Evolutionary conservation across 2,113 vertebrate genomes (phyloP), one percentile per base, ranked within the genome.

Genomic region (Syrmaticus mikado): DNA sequence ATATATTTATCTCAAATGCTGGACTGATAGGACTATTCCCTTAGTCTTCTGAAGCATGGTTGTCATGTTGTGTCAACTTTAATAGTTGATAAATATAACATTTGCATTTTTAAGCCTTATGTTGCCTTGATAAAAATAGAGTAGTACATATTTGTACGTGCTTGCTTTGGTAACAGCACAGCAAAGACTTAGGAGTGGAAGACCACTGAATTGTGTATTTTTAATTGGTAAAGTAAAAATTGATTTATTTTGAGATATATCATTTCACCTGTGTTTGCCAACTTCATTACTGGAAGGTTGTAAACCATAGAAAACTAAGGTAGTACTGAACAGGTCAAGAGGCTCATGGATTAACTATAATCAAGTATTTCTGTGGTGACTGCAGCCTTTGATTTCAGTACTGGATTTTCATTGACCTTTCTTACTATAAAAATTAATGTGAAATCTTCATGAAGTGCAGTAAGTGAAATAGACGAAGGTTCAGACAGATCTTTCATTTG

Each of bases 261-360:
- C 90, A 38, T 66, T 87, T 92, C 30, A 10, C 34, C 77, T 6
- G 8, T 57, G 27, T 28, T 66, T 83, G 18, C 30, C 34, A 20
- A 6, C 6, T 66, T 36, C 10, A 11, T 82, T 79, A 45, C 24
- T 77, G n/a, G 48, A 74, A 82, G 28, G 50, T 62, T 0, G 0
- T 40, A 67, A 41, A 16, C 41, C 55, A 6, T 67, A 71, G 55
- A 32, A 73, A 58, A 64, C 10, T 67, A 50, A 50, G 67, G n/a
- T 82, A 61, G n/a, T 38, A 24, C 58, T 89, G 71, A 48, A 87
- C 70, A 27, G 55, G 80, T 61, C 7, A 52, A 28, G 30, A 62
- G 21, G 32, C 36, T 70, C 73, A 43, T 10, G 2, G 1, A 7
- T 89, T 50, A 65, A 12, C 21, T 76, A 1, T 58, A 36, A 40